Percentiles rank a stretch among this genome's conserved stretches.
Evolutionary conservation across 2,797 vertebrate species (phyloP).

Genomic region (Acipenser oxyrinchus): DNA sequence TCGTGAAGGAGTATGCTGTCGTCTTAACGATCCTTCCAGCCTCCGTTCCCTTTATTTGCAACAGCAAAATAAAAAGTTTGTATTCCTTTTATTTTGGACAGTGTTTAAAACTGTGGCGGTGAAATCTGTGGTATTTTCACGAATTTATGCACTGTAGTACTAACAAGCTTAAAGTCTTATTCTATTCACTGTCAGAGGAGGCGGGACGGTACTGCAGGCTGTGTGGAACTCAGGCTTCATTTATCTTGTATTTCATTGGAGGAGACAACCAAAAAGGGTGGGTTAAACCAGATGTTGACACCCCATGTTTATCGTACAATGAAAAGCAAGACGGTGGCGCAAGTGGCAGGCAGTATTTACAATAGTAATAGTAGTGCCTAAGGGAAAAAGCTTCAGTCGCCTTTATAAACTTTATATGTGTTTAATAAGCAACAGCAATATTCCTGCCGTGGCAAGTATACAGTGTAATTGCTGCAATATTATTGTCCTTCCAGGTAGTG

Average conservation of each 20-base stretch:
- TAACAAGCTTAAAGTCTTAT: conserved; percentile 31
- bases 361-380: no score
- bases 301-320: no score
- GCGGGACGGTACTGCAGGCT: conserved; percentile 43
- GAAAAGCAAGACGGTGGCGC: no score
- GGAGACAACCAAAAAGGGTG: conserved; percentile 3
- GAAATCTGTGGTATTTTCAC: neutral
- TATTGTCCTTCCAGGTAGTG: neutral
- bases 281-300: neutral
- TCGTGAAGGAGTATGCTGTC: no score
- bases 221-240: conserved; percentile 10
- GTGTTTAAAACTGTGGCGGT: no score
- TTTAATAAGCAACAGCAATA: neutral
- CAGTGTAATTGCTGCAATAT: conserved; percentile 1
- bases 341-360: no score
- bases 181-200: conserved; percentile 32
- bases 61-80: no score
- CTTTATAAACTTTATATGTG: neutral
- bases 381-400: no score
- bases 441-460: neutral
- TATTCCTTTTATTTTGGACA: no score
- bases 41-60: no score
- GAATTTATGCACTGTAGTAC: conserved; percentile 22
- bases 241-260: conserved; percentile 19
- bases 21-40: no score